These are phyloP conservation scores for Endomychus coccineus DNA, from an alignment of 2,888 invertebrate genomes.

Conservation along the genomic window DNA sequence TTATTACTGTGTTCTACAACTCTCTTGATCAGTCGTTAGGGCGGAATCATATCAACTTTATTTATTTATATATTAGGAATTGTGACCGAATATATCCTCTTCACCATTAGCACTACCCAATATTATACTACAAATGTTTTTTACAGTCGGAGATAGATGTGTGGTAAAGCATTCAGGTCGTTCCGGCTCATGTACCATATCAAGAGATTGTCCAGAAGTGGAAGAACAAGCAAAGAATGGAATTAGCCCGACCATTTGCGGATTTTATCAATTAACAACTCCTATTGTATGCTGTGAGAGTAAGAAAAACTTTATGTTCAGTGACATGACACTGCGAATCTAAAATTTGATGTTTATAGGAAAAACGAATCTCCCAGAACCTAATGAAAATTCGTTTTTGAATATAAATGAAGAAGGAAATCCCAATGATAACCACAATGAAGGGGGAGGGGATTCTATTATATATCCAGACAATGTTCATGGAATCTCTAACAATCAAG, in stretches of 20 bases:
- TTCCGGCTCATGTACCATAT: slow-evolving; percentile 30
- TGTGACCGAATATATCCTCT: too few relatives aligned
- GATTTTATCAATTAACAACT: slow-evolving; percentile 28
- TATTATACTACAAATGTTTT: too few relatives aligned
- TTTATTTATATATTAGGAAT: too few relatives aligned
- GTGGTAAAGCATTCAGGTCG: slow-evolving; percentile 23
- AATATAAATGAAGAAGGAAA: too few relatives aligned
- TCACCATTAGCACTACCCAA: too few relatives aligned
- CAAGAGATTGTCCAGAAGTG: slow-evolving; percentile 31
- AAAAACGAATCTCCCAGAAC: neutral
- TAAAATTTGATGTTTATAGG: neutral
- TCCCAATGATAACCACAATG: too few relatives aligned
- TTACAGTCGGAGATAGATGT: slow-evolving; percentile 32
- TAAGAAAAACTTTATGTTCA: slow-evolving; percentile 13
- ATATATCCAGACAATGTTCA: too few relatives aligned
- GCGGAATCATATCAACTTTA: too few relatives aligned
- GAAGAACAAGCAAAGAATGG: slow-evolving; percentile 33
- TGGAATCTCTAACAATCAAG: too few relatives aligned
- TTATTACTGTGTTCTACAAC: too few relatives aligned
- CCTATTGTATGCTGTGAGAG: slow-evolving; percentile 38
- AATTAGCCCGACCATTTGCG: slow-evolving; percentile 34
- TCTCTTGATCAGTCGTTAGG: too few relatives aligned
- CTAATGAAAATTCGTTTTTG: slow-evolving; percentile 12
- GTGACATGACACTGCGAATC: neutral
- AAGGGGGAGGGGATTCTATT: too few relatives aligned